Evolutionary conservation across 2,888 invertebrate species (phyloP).

Genomic region (Hypselothyrea guttata): DNA sequence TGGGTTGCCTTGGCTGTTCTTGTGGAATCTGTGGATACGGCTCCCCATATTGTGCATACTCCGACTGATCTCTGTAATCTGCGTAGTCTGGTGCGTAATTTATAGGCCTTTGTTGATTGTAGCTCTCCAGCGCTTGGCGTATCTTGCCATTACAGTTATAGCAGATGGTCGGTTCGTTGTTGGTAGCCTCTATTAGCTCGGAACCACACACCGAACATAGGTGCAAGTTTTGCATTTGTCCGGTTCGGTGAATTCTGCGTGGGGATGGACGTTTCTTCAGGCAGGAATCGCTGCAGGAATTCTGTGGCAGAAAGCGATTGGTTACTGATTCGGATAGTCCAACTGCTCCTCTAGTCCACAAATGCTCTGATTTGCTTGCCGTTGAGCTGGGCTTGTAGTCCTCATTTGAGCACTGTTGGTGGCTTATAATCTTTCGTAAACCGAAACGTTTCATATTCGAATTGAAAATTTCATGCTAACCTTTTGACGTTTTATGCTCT

Average conservation of each 20-base stretch:
- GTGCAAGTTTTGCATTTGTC: too few species aligned
- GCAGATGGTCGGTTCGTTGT: slow-evolving; percentile 36
- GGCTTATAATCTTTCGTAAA: slow-evolving; percentile 51
- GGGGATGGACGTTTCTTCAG: too few species aligned
- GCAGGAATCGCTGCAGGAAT: too few species aligned
- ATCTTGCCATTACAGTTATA: slow-evolving; percentile 26
- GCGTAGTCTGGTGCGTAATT: too few species aligned
- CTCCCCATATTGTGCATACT: too few species aligned
- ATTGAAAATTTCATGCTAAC: slow-evolving; percentile 7
- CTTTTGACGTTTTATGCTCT: too few species aligned
- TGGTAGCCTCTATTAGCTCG: neutral
- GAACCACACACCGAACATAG: slow-evolving; percentile 43
- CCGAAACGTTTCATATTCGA: slow-evolving; percentile 40
- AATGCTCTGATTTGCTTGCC: neutral
- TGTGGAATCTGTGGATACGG: too few species aligned
- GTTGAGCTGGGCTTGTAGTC: neutral
- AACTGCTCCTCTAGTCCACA: too few species aligned
- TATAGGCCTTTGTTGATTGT: slow-evolving; percentile 9
- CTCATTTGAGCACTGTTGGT: slow-evolving; percentile 31
- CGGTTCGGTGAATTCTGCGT: too few species aligned
- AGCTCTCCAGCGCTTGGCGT: slow-evolving; percentile 14
- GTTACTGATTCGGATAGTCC: too few species aligned
- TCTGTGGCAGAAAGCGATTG: too few species aligned
- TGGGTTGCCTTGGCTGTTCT: too few species aligned
- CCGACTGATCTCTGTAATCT: neutral